A percentile compares a stretch with the other conserved stretches of the same genome.
These are phyloP conservation scores for Aporophyla lueneburgensis DNA, from an alignment of 2,888 invertebrate genomes.

Conservation along the genomic window DNA sequence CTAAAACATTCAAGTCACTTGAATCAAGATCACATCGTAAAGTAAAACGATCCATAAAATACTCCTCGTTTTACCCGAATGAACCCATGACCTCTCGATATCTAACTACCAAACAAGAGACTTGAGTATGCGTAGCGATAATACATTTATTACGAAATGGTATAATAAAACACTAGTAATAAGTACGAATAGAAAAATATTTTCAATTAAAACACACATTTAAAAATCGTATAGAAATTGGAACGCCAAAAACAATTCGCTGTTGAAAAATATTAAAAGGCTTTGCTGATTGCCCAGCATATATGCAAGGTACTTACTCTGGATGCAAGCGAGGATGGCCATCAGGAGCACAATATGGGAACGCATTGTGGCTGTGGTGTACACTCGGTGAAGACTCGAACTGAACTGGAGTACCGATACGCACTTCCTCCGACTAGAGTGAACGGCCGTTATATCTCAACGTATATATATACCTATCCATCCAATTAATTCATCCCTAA, in stretches of 20 bases:
- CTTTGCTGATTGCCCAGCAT: slow-evolving; percentile 36
- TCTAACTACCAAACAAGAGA: slow-evolving; percentile 59
- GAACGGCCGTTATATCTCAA: slow-evolving; percentile 82
- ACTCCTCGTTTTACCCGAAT: slow-evolving; percentile 48
- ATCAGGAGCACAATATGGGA: slow-evolving; percentile 61
- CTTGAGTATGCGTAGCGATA: slow-evolving; percentile 55
- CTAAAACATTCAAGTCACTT: not conserved
- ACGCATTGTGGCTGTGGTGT: slow-evolving; percentile 61
- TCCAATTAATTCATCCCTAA: slow-evolving; percentile 73
- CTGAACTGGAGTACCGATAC: slow-evolving; percentile 74
- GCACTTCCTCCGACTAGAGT: slow-evolving; percentile 79
- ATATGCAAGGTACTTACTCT: slow-evolving; percentile 72
- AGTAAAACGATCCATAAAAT: slow-evolving; percentile 40
- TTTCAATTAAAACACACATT: not conserved
- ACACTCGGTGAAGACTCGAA: slow-evolving; percentile 65
- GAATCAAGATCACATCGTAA: not conserved
- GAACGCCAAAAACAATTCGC: slow-evolving; percentile 50
- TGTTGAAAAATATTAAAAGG: slow-evolving; percentile 17
- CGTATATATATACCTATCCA: slow-evolving; percentile 68
- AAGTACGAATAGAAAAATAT: not conserved
- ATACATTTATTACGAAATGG: slow-evolving; percentile 28
- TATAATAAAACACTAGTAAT: slow-evolving; percentile 12
- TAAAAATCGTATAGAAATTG: not conserved
- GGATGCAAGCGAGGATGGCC: slow-evolving; percentile 67
- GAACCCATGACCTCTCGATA: slow-evolving; percentile 67